Percentiles rank a stretch among this genome's conserved stretches.
Evolutionary conservation across 2,113 vertebrate species (phyloP).

Genomic region (Gracilinanus agilis): DNA sequence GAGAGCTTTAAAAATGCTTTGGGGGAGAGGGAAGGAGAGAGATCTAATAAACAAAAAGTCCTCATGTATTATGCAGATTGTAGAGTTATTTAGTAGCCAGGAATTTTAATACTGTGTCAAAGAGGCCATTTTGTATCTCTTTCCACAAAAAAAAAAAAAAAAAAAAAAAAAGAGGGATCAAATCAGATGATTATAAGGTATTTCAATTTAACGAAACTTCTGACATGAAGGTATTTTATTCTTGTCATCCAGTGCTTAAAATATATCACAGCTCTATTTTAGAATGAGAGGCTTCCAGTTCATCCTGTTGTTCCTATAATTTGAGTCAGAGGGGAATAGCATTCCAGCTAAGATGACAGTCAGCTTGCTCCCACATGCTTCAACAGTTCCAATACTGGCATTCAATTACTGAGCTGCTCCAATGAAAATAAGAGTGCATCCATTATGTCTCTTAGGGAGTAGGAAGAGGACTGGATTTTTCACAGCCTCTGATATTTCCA

Average conservation of each 20-base stretch:
- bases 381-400: conserved; percentile 40
- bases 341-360: conserved; percentile 23
- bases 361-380: conserved; percentile 3
- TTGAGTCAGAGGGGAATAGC: conserved; percentile 46
- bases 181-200: background rate
- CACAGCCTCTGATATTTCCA: background rate
- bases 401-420: conserved; percentile 21
- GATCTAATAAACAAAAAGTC: background rate
- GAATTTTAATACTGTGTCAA: conserved; percentile 16
- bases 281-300: conserved; percentile 8
- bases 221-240: conserved; percentile 26
- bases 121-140: background rate
- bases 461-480: background rate
- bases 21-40: background rate
- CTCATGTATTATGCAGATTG: background rate
- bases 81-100: background rate
- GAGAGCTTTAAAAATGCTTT: background rate
- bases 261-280: conserved; percentile 21
- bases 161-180: background rate
- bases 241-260: conserved; percentile 15
- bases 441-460: background rate
- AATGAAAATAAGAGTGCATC: background rate
- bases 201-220: conserved; percentile 17
- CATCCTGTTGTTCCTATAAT: conserved; percentile 12
- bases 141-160: background rate